A percentile compares a stretch with the other conserved stretches of the same genome.
Conservation (phyloP, 1,140 invertebrate genomes). For the Vanessa tameamea region DNA sequence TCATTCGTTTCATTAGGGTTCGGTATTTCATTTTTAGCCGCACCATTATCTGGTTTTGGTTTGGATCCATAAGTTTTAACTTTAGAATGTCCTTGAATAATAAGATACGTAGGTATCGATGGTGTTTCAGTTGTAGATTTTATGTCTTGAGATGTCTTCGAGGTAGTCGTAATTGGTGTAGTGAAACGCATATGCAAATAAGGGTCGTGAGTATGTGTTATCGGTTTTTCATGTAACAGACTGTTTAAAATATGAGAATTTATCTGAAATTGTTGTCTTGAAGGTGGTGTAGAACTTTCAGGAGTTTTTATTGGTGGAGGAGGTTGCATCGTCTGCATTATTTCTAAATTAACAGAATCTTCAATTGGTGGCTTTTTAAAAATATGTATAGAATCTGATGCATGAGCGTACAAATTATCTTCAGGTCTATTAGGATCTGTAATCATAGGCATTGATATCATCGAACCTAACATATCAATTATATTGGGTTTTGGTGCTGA, state of each 20-base stretch:
- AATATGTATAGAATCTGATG: slow-evolving; percentile 67
- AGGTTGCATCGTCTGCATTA: slow-evolving; percentile 79
- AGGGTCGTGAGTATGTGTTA: slow-evolving; percentile 61
- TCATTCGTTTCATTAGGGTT: slow-evolving; percentile 80
- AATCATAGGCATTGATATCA: slow-evolving; percentile 73
- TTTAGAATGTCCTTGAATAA: slow-evolving; percentile 91
- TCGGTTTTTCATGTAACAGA: slow-evolving; percentile 61
- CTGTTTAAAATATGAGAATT: slow-evolving; percentile 59
- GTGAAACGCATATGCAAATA: slow-evolving; percentile 73
- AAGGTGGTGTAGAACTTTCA: slow-evolving; percentile 58
- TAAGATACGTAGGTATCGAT: slow-evolving; percentile 86
- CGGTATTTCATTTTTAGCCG: slow-evolving; percentile 57
- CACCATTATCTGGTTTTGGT: slow-evolving; percentile 48
- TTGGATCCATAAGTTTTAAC: slow-evolving; percentile 89
- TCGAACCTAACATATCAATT: slow-evolving; percentile 67
- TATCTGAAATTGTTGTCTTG: slow-evolving; percentile 56
- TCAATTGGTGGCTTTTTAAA: slow-evolving; percentile 55
- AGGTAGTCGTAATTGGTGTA: slow-evolving; percentile 64
- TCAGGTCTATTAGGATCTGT: slow-evolving; percentile 64
- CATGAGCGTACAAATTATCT: slow-evolving; percentile 72
- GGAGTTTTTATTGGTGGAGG: slow-evolving; percentile 61
- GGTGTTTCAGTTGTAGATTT: slow-evolving; percentile 84
- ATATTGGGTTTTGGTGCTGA: slow-evolving; percentile 49
- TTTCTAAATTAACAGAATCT: slow-evolving; percentile 57
- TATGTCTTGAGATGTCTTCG: slow-evolving; percentile 82